A percentile compares a stretch with the other conserved stretches of the same genome.
These are phyloP conservation scores for Oreochromis grahami DNA, from an alignment of 2,797 vertebrate species.

Conservation along the genomic window DNA sequence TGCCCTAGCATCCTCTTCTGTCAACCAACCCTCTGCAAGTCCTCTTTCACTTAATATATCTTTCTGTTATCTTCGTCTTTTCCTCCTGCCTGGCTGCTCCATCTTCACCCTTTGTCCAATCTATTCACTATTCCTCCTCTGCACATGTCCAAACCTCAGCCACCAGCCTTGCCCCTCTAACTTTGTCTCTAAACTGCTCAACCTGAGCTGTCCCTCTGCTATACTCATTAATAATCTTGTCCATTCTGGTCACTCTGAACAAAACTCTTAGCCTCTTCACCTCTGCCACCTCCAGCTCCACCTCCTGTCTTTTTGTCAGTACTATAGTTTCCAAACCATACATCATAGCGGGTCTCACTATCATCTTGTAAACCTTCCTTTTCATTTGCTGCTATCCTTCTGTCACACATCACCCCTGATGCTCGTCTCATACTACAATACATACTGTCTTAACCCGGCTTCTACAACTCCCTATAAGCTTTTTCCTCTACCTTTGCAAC, in stretches of 20 bases:
- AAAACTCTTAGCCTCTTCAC: background rate
- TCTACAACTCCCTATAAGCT: background rate
- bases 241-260: background rate
- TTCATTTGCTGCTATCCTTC: too few relatives aligned
- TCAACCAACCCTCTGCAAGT: background rate
- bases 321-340: background rate
- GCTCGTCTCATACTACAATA: background rate
- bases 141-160: background rate
- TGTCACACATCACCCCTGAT: background rate
- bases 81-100: background rate
- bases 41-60: background rate
- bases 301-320: background rate
- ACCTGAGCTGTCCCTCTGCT: background rate
- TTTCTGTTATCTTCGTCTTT: background rate
- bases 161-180: background rate
- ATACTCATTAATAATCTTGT: background rate
- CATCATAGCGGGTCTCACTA: background rate
- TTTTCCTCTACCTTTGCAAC: background rate
- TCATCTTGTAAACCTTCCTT: background rate
- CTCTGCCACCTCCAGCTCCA: background rate
- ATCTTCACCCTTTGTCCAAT: background rate
- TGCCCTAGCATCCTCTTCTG: background rate
- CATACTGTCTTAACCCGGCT: fast-evolving
- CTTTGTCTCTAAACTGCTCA: background rate
- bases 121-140: background rate